Evolutionary conservation across 2,888 invertebrate genomes (phyloP).

Genomic region (Plebejus argus): DNA sequence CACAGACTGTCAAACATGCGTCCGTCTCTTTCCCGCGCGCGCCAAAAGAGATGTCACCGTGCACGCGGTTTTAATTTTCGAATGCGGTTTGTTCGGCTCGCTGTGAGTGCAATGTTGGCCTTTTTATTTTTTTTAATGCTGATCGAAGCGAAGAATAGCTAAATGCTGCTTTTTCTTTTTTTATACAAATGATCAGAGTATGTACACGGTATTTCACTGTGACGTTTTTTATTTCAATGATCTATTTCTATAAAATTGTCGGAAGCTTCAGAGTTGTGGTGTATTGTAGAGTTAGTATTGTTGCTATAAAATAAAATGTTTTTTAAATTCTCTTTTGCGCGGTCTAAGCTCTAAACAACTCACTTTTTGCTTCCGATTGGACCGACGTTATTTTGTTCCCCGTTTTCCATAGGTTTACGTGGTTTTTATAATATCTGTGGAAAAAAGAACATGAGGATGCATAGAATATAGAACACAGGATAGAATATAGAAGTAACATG

Average conservation of each 20-base stretch:
- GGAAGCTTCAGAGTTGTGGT: background rate
- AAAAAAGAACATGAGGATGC: background rate
- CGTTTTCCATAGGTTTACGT: background rate
- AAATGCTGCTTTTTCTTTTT: slow-evolving; percentile 41
- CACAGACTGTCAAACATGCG: slow-evolving; percentile 58
- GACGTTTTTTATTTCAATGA: slow-evolving; percentile 24
- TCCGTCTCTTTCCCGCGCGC: slow-evolving; percentile 58
- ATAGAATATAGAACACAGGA: background rate
- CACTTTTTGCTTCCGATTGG: slow-evolving; percentile 16
- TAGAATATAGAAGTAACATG: background rate
- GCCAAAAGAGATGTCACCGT: slow-evolving; percentile 63
- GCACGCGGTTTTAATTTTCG: slow-evolving; percentile 75
- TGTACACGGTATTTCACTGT: slow-evolving; percentile 24
- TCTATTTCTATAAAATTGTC: slow-evolving; percentile 24
- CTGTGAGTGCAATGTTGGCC: slow-evolving; percentile 53
- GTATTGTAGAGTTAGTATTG: slow-evolving; percentile 19
- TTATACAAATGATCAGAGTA: slow-evolving; percentile 36
- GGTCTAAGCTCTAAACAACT: slow-evolving; percentile 14
- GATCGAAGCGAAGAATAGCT: slow-evolving; percentile 53
- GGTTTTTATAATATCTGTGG: background rate
- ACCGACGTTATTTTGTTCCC: slow-evolving; percentile 13
- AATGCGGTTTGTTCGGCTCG: slow-evolving; percentile 72
- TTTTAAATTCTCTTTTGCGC: slow-evolving; percentile 19
- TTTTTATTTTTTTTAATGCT: slow-evolving; percentile 48
- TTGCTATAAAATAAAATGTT: slow-evolving; percentile 23